Base-by-base conservation (phyloP, 1,140 invertebrate genomes). In the Adelges cooleyi region DNA sequence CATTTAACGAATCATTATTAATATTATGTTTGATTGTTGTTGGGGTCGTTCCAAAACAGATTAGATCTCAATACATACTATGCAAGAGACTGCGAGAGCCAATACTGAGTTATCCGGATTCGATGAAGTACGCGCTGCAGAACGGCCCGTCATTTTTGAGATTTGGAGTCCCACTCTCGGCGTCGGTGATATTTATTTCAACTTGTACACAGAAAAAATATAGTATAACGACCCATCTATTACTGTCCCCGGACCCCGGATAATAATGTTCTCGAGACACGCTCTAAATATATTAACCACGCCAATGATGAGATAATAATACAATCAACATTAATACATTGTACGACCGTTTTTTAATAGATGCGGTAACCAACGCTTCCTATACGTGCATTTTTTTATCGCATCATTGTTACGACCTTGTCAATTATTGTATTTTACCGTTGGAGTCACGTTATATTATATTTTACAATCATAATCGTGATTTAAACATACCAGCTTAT, bases 91-190 rank as follows among this genome's bases (percentile, higher is more conserved):
- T 74, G 27, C 73, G 75, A 9, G 80, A 83, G 36, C 81, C 82
- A 0, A 76, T 81, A 25, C 74, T 84, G 17, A 80, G 79, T 48
- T 86, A 85, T 72, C 83, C 84, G 0, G 78, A 81, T 50, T 79
- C 83, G 5, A 84, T 85, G 80, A 77, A 80, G 65, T 71, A 80
- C 15, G 82, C 84, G 0, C 72, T 85, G 15, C 72, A 80, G 69
- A 75, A 78, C 33, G 84, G 84, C 2, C 84, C 84, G 3, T 65
- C 73, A 2, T 72, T 71, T 3, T 73, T 85, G 38, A 76, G 77
- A 53, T 73, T 73, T 40, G 77, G 84, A 65, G 80, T 84, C 20
- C 62, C 62, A 27, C 68, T 70, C n/a, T 71, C 73, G n/a, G 69
- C 69, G 73, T 74, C 68, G 70, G 72, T 71, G 29, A 33, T 49